Percentiles rank a stretch among this genome's conserved stretches.
These are phyloP conservation scores for Platygyra sinensis DNA, from an alignment of 64 coral and sea anemone species.

Conservation along the genomic window DNA sequence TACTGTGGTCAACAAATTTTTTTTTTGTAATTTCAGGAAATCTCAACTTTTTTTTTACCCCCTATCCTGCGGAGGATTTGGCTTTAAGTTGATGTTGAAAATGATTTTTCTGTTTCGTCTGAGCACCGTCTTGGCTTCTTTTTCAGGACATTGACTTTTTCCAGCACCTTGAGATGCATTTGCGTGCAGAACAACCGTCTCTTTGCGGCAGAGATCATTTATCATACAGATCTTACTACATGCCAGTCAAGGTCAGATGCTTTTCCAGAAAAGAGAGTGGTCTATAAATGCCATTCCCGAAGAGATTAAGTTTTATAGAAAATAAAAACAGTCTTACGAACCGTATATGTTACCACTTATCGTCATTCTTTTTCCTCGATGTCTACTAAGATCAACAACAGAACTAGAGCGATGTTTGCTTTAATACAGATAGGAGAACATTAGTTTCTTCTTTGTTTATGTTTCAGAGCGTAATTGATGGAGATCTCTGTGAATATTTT, in stretches of 20 bases:
- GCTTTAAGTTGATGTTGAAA: too few relatives aligned
- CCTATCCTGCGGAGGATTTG: too few relatives aligned
- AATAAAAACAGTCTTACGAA: too few relatives aligned
- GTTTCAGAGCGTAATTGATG: constrained; percentile 92
- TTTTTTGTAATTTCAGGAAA: too few relatives aligned
- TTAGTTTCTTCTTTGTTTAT: constrained; percentile 7
- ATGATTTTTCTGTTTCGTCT: not conserved
- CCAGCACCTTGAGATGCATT: constrained; percentile 98
- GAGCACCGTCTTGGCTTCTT: not conserved
- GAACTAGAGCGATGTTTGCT: not conserved
- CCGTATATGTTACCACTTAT: too few relatives aligned
- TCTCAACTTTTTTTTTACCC: too few relatives aligned
- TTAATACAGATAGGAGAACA: not conserved
- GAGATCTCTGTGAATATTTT: constrained; percentile 94
- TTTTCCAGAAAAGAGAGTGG: not conserved
- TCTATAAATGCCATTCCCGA: too few relatives aligned
- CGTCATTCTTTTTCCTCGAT: too few relatives aligned
- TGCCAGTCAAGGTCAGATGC: constrained; percentile 83
- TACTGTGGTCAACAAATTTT: too few relatives aligned
- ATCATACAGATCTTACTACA: constrained; percentile 91
- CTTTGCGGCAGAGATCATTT: constrained; percentile 94
- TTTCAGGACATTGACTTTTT: constrained; percentile 98
- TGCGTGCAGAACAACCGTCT: constrained; percentile 91
- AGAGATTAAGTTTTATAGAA: too few relatives aligned
- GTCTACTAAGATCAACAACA: too few relatives aligned